Conservation (phyloP, 2,113 vertebrate genomes). For the Ovibos moschatus region DNA sequence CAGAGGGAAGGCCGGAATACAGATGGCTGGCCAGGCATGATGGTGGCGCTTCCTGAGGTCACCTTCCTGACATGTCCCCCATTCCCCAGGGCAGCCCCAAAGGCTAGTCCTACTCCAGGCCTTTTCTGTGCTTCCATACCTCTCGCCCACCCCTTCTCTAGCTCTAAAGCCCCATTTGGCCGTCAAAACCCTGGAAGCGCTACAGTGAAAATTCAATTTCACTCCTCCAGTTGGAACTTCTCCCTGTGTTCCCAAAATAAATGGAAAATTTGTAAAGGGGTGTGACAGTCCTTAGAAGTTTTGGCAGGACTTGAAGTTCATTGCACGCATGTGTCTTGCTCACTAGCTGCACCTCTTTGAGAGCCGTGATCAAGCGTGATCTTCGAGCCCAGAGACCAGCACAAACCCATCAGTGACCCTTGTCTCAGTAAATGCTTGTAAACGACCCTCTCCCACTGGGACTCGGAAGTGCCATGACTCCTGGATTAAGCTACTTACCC, state of each 20-base stretch:
- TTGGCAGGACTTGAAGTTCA: neutral
- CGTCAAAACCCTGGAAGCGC: neutral
- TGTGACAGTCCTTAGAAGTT: neutral
- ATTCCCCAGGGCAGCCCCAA: neutral
- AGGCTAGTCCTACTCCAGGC: neutral
- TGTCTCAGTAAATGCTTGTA: neutral
- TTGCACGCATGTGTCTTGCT: neutral
- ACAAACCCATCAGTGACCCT: neutral
- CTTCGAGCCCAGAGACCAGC: neutral
- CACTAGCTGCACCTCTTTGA: neutral
- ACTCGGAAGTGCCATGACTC: neutral
- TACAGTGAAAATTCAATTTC: neutral
- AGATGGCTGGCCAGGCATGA: neutral
- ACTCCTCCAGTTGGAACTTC: neutral
- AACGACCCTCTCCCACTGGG: neutral
- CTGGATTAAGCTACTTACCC: neutral
- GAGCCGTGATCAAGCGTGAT: neutral
- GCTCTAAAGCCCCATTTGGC: neutral
- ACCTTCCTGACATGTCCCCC: neutral
- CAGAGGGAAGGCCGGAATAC: neutral
- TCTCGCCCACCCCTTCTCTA: neutral
- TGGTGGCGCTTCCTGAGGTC: accelerated
- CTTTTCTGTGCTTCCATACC: neutral
- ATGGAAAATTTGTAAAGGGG: neutral
- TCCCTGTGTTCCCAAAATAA: neutral